Evolutionary conservation across 2,888 invertebrate species (phyloP), one percentile per base, ranked within the genome.

Genomic region (Scaptomyza cyrtandrae): DNA sequence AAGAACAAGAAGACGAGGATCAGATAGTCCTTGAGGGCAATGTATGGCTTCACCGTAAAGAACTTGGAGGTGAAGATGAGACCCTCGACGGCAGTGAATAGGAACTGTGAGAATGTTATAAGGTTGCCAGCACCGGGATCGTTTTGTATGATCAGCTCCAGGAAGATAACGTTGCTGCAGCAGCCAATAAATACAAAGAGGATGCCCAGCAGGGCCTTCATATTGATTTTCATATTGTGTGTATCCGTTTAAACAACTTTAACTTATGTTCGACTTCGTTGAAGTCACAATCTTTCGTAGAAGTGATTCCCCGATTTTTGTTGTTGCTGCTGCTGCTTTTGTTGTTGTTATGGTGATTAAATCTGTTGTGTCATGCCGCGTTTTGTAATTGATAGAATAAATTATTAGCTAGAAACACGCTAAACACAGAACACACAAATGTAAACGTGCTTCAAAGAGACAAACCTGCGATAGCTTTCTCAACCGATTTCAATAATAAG

Each of bases 41-140:
- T 96, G 57, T 93, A 94, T 46, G 96, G 94, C 86, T 94, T 94
- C 3, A 95, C 95, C 0, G 95, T 96, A 35, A 98, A 98, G 92
- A 96, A 98, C 92, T 97, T 96, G 0, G 95, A 95, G 61, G 95
- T 96, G 49, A 96, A 95, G 71, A 98, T 93, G 79, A 98, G 97
- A 13, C 99, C 99, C 87, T 98, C 95, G 2, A 96, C 52, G 0
- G 98, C 95, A 83, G 99, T 98, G 86, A 99, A 96, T 0, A 97
- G 87, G 91, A 99, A 99, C 90, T 99, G 99, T 1, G 95, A 93
- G 91, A 98, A 98, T n/a, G 99, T 99, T 31, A 99, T 96, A 48
- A 99, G 93, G 91, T 98, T 98, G 43, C 99, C 99, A 67, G 96
- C 95, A 1, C 98, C 97, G 1, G 98, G 98, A 91, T 98, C 97